Base-by-base conservation (phyloP, 2,888 invertebrate genomes). In the Parnassius apollo region DNA sequence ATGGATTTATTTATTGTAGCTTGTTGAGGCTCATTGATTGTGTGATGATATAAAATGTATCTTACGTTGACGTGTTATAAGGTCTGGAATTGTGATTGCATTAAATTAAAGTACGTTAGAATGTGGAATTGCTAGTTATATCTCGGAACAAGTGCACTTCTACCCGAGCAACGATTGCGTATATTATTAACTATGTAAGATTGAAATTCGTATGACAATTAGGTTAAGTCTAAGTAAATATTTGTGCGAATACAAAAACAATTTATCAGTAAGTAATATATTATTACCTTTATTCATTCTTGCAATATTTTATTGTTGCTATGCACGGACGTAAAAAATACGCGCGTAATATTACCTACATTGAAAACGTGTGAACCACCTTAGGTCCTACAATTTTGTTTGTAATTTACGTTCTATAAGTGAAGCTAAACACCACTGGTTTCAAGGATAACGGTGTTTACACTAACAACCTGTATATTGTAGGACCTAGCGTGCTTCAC, bases 101-200 rank as follows among this genome's bases (percentile, higher is more conserved):
- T 52, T 61, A 22, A 10, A 11, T 8, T 56, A 12, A 9, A 49
- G 11, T 22, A 25, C 53, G 59, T 53, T 51, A 45, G 13, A 13
- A n/a, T 22, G 9, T 42, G 53, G 48, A 58, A 52, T 35, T 42
- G 18, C 55, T 13, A 58, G 44, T 59, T 35, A 57, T 62, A 53
- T 61, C 67, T 66, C 59, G 65, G 55, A 66, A 35, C 61, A 69
- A 81, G 80, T 81, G 80, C 80, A 79, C 80, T 80, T 75, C 68
- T 44, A 49, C 63, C 60, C 70, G 68, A 73, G 75, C 80, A 79
- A 81, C 79, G 77, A 78, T 75, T 71, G 73, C 69, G 67, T 66
- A 71, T 76, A 71, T 67, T 64, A 58, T 57, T 69, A 69, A 62
- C 46, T 59, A 50, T 50, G 59, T 73, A 72, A 68, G 69, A 66